Base-by-base conservation (phyloP, 2,113 vertebrate genomes). In the Fulmarus glacialis region DNA sequence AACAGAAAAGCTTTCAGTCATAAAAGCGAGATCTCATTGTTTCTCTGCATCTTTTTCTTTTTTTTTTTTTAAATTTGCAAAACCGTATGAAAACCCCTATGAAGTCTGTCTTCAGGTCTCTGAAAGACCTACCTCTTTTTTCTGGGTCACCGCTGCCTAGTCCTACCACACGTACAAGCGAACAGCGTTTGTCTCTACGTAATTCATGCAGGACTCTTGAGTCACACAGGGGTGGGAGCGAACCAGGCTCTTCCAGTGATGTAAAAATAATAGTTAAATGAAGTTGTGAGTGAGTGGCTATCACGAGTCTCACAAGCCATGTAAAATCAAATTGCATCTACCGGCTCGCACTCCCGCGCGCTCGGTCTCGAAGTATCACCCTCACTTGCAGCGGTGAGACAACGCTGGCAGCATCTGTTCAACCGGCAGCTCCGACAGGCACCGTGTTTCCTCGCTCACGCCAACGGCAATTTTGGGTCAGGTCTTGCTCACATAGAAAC, bases 301-400 rank as follows among this genome's bases (percentile, higher is more conserved):
- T 2, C 47, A 26, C 48, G 13, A 21, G 14, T 12, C 62, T 23
- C 16, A 5, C 11, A 22, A 63, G 48, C 43, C 56, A 9, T 2
- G 30, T 9, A 15, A 34, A 77, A 59, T 18, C 45, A 36, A 19
- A 42, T 0, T 2, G 45, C 38, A 14, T 3, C 63, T 7, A 6
- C 21, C 12, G 8, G 15, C 40, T 34, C 2, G 6, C 18, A 1
- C 40, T 23, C 21, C 52, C 36, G 52, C 64, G 47, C 5, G 1
- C 20, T 23, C 1, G 1, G 21, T 38, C 18, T 58, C 1, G 20
- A n/a, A 6, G 42, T 1, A 9, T 3, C 22, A 11, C 47, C 40
- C 52, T 19, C 23, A 4, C 17, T 4, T 7, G 59, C 34, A 22
- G 59, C 30, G 59, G 24, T 4, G 38, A 59, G 43, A 47, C 26